Conservation (phyloP, 2,797 vertebrate species). For the Chromis chromis region DNA sequence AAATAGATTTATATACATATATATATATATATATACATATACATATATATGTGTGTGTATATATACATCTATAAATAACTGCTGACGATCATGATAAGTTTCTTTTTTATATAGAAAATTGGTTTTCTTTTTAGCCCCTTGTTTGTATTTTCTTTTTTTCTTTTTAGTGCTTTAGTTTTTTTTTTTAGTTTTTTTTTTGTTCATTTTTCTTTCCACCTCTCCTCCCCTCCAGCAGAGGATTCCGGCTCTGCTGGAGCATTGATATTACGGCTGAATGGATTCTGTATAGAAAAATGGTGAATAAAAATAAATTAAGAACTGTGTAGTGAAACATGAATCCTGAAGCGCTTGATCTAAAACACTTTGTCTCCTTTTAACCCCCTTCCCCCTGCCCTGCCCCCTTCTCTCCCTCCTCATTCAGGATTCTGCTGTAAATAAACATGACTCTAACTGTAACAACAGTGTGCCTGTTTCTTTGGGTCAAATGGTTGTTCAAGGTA, state of each 20-base stretch:
- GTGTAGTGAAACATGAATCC: constrained; percentile 86
- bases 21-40: constrained; percentile 27
- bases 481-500: background rate
- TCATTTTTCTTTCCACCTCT: constrained; percentile 38
- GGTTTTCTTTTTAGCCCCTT: constrained; percentile 72
- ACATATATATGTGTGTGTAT: constrained; percentile 49
- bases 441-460: constrained; percentile 87
- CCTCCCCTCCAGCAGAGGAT: constrained; percentile 71
- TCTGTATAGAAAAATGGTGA: constrained; percentile 85
- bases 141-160: constrained; percentile 64
- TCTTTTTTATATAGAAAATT: constrained; percentile 68
- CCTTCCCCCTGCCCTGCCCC: constrained; percentile 26
- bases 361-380: constrained; percentile 79
- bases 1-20: constrained; percentile 70
- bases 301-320: constrained; percentile 86
- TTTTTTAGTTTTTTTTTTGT: constrained; percentile 20
- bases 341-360: constrained; percentile 80
- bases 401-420: constrained; percentile 71
- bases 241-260: constrained; percentile 68
- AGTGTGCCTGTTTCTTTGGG: constrained; percentile 36
- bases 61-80: constrained; percentile 72
- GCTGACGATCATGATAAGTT: constrained; percentile 71
- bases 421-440: constrained; percentile 91
- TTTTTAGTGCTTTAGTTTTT: constrained; percentile 53
- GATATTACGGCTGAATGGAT: constrained; percentile 83